Evolutionary conservation across 2,797 vertebrate species (phyloP).

Genomic region (Thaleichthys pacificus): DNA sequence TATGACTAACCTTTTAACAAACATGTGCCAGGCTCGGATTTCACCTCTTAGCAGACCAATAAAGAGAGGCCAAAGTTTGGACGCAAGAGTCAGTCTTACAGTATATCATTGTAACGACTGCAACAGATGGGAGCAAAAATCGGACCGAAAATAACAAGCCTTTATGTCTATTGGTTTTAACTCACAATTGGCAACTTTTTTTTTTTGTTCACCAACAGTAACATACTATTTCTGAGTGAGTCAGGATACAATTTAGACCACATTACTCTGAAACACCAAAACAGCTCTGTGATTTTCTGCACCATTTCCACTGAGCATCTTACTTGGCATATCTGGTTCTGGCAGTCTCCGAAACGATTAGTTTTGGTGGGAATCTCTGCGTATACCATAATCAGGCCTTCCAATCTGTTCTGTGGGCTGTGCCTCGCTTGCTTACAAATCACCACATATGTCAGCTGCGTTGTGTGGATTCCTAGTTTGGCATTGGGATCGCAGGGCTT

Average conservation of each 20-base stretch:
- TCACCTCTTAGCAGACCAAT: slow-evolving; percentile 3
- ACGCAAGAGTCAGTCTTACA: too few species aligned
- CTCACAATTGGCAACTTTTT: too few species aligned
- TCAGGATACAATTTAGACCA: too few species aligned
- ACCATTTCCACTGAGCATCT: slow-evolving; percentile 22
- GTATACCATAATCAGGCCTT: slow-evolving; percentile 47
- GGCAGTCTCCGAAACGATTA: slow-evolving; percentile 39
- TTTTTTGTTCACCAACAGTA: too few species aligned
- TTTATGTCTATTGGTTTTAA: too few species aligned
- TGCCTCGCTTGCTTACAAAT: slow-evolving; percentile 54
- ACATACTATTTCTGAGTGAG: too few species aligned
- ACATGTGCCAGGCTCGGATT: not conserved
- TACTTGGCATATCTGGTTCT: slow-evolving; percentile 50
- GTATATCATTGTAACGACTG: too few species aligned
- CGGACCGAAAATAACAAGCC: too few species aligned
- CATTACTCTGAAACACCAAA: slow-evolving; percentile 45
- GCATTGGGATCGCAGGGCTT: slow-evolving; percentile 40
- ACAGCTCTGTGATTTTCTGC: slow-evolving; percentile 21
- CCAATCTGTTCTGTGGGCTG: slow-evolving; percentile 47
- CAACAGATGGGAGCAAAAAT: too few species aligned
- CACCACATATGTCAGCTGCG: slow-evolving; percentile 56
- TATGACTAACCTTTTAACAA: not conserved
- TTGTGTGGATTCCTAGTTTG: slow-evolving; percentile 52
- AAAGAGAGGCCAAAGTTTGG: not conserved
- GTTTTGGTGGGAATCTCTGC: slow-evolving; percentile 35